phyloP scores from a whole-genome alignment of 2,113 vertebrate species.

The Ctenomys sociabilis region DNA sequence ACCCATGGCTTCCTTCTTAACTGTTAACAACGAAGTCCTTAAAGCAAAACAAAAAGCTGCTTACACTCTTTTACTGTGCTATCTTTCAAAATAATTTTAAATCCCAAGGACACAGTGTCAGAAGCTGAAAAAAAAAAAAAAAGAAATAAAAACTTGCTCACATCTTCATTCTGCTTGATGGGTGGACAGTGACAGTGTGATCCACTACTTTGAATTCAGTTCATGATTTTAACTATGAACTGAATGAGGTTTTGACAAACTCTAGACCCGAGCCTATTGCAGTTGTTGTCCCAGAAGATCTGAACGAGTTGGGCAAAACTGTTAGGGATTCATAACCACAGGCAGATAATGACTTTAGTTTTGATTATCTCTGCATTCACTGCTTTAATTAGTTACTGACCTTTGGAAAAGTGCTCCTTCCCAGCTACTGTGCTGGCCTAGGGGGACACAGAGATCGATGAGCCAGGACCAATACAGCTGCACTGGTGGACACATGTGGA shows the following conservation, averaged over 20 bases:
- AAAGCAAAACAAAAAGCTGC: not conserved
- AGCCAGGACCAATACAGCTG: not conserved
- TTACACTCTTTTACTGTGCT: not conserved
- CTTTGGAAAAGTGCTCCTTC: not conserved
- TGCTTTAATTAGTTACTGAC: not conserved
- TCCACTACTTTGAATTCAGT: not conserved
- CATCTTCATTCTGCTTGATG: not conserved
- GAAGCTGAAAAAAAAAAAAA: not conserved
- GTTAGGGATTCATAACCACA: not conserved
- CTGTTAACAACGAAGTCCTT: not conserved
- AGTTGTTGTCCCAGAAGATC: not conserved
- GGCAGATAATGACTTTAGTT: not conserved
- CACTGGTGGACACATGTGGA: fast-evolving
- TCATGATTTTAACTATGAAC: not conserved
- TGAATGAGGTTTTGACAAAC: not conserved
- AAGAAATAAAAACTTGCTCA: not conserved
- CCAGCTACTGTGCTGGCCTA: not conserved
- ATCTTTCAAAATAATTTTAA: not conserved
- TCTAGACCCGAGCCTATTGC: not conserved
- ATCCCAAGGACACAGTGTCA: not conserved
- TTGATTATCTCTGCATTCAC: not conserved
- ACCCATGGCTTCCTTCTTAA: not conserved
- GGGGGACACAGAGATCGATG: not conserved
- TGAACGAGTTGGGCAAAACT: not conserved
- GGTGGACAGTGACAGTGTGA: not conserved